Base-by-base conservation (phyloP, 1,140 invertebrate species). In the Eulimnadia texana region DNA sequence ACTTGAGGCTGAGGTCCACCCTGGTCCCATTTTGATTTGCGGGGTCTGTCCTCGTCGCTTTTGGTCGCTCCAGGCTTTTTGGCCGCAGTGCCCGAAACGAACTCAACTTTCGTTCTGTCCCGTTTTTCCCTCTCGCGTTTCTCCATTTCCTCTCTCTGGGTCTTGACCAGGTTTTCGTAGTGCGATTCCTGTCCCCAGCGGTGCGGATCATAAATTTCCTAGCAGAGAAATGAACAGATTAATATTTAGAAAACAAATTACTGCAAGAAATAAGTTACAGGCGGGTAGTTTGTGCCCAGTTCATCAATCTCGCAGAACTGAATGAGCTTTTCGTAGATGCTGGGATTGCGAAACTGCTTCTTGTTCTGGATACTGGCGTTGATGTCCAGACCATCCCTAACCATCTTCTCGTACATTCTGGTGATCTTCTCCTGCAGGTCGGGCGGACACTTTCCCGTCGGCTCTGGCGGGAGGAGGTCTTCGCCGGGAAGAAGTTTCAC, bases 281-380 rank as follows among this genome's bases (percentile, higher is more conserved):
- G 69, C 13, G 90, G 87, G 78, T 93, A 97, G 76, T 96, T 96
- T 19, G 92, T 95, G 65, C 93, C 93, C 67, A 94, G 78, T 75
- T 96, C 93, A 76, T 97, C 93, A 54, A 98, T 93, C 66, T 84
- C 83, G 78, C 90, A 93, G 76, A 86, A 93, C 64, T 91, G 84
- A 67, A 98, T 93, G 0, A 97, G 73, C 72, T 96, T 97, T 71
- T 96, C 92, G 76, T 97, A 98, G 71, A 98, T 98, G 69, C 91
- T 93, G 42, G 93, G 93, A 78, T 98, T 98, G 58, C 93, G 79
- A 70, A 96, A 96, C 69, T 88, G 86, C 73, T 96, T 97, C 64
- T 86, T 82, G 61, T 85, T 82, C 71, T 95, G 91, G 62, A 97
- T 95, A 2, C 85, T 76, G 62, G 79, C 79, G 74, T 94, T 96